Evolutionary conservation across 2,113 vertebrate species (phyloP).

Genomic region (Alethe castanea): DNA sequence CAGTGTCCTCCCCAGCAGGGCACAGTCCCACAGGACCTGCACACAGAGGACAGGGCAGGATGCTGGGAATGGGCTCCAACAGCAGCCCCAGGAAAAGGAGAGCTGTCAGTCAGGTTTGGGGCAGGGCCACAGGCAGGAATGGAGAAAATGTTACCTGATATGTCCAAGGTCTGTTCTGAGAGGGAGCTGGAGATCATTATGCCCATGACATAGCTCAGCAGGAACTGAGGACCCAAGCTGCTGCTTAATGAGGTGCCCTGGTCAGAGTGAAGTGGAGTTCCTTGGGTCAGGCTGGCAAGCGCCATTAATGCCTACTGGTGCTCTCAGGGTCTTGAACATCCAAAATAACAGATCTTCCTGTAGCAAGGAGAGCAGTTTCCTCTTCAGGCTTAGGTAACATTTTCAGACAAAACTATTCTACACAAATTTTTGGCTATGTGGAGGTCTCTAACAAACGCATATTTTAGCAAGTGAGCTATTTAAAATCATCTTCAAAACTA

Average conservation of each 20-base stretch:
- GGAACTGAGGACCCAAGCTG: neutral
- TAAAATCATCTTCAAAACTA: neutral
- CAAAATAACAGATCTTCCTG: neutral
- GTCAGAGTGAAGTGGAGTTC: neutral
- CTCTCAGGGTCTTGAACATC: neutral
- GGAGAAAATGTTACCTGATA: neutral
- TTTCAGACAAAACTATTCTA: neutral
- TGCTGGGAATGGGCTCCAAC: neutral
- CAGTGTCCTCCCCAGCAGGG: fast-evolving
- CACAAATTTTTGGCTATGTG: neutral
- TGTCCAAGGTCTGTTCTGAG: neutral
- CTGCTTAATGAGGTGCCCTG: neutral
- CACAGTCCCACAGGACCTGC: neutral
- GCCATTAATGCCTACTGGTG: neutral
- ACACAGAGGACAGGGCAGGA: neutral
- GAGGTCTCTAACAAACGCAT: neutral
- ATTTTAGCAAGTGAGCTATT: neutral
- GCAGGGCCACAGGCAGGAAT: neutral
- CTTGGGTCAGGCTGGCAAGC: neutral
- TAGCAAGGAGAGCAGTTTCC: neutral
- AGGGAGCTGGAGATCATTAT: neutral
- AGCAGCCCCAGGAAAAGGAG: neutral
- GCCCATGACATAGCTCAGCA: neutral
- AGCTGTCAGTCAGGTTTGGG: neutral
- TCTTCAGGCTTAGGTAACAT: neutral